Evolutionary conservation across 2,797 vertebrate species (phyloP), one percentile per base, ranked within the genome.

Genomic region (Gobionotothen gibberifrons): DNA sequence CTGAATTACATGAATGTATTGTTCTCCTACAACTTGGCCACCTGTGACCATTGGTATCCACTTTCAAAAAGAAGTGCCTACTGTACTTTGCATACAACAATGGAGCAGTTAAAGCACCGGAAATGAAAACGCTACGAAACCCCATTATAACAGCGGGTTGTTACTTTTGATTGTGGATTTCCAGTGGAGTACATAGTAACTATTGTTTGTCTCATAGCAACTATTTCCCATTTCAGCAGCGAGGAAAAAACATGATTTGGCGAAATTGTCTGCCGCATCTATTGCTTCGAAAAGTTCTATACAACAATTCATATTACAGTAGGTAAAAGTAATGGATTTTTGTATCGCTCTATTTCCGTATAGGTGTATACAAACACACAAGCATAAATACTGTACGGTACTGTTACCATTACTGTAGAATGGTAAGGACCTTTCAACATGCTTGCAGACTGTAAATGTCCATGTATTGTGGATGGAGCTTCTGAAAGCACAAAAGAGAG

Each of bases 121-220:
- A 32, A 56, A 64, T 52, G 61, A 46, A 32, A 42, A 47, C 14
- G 14, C 42, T 2, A 42, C 22, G 56, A 56, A 46, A 56, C 56
- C 10, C 53, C 9, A 13, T 47, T 40, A 39, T 22, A 64, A 61
- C 11, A 42, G 6, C 36, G 17, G 12, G 49, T 26, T 32, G 53
- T 75, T 32, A 58, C 19, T 49, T 61, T 51, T 52, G 17, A 53
- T 65, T 40, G 17, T 43, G 9, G 36, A 49, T 60, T 47, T 55
- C 15, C 15, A 26, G 42, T 40, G 58, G 22, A 55, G 19, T 19
- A 32, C 32, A 44, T 12, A 40, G n/a, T 9, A 42, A 19, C 11
- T 22, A 21, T 54, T 51, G 36, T 57, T 60, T 12, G 32, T 6
- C 51, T 62, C 29, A 19, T 39, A 57, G 32, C 17, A 44, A 40